Conservation (phyloP, 2,113 vertebrate genomes). For the Apistogramma diplotaenia region DNA sequence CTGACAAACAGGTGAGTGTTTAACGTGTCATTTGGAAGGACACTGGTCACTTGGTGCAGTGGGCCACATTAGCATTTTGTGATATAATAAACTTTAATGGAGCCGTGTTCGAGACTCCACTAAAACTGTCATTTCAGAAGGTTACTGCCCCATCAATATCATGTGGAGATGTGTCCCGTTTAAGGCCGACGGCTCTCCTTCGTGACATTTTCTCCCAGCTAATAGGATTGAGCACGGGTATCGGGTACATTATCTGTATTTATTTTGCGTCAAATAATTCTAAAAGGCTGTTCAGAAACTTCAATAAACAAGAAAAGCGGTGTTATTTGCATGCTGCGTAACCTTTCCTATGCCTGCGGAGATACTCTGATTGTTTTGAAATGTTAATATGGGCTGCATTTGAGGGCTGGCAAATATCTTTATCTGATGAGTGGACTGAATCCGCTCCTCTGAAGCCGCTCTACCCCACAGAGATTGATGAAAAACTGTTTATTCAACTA, state of each 20-base stretch:
- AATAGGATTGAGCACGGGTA: conserved; percentile 7
- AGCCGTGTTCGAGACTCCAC: conserved; percentile 11
- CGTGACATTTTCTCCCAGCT: conserved; percentile 42
- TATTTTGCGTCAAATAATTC: not conserved
- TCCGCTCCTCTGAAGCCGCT: conserved; percentile 28
- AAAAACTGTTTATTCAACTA: conserved; percentile 40
- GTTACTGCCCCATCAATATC: conserved; percentile 30
- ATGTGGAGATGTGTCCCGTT: not conserved
- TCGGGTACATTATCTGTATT: conserved; percentile 12
- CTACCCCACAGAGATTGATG: conserved; percentile 24
- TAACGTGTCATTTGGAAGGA: conserved; percentile 11
- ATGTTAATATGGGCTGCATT: conserved; percentile 33
- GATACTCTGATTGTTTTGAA: conserved; percentile 56
- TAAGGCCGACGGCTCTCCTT: not conserved
- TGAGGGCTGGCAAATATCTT: conserved; percentile 28
- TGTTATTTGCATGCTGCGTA: conserved; percentile 31
- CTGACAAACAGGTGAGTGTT: not conserved
- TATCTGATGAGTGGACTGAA: conserved; percentile 55
- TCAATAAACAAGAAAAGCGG: not conserved
- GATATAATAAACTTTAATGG: conserved; percentile 37
- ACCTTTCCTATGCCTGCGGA: conserved; percentile 30
- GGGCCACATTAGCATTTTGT: conserved; percentile 4
- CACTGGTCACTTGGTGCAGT: conserved; percentile 17
- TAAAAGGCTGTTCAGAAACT: conserved; percentile 7
- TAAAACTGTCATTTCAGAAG: conserved; percentile 56